phyloP scores from a whole-genome alignment of 1,140 invertebrate species.

The Mamestra configurata region DNA sequence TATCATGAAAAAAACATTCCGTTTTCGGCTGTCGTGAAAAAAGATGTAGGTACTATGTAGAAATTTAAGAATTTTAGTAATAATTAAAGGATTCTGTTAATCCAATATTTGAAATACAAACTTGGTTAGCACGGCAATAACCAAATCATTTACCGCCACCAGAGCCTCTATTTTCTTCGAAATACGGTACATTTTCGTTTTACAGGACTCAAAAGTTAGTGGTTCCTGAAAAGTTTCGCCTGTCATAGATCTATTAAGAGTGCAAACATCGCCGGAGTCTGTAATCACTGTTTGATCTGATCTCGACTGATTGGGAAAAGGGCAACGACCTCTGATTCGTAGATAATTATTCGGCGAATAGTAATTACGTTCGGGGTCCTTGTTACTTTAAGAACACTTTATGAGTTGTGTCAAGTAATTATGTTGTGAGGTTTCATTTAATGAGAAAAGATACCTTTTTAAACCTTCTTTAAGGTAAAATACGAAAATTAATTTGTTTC shows the following conservation, averaged over 20 bases:
- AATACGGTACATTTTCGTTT: not conserved
- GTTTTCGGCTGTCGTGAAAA: too few relatives aligned
- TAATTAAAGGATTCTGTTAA: conserved; percentile 35
- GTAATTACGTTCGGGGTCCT: conserved; percentile 2
- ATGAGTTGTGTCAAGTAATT: not conserved
- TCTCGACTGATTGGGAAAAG: conserved; percentile 10
- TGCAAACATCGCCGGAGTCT: conserved; percentile 27
- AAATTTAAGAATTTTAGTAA: too few relatives aligned
- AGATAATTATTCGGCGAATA: conserved; percentile 11
- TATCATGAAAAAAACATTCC: too few relatives aligned
- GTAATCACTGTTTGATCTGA: conserved; percentile 43
- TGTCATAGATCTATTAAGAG: conserved; percentile 44
- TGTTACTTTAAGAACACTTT: not conserved
- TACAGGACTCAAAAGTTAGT: not conserved
- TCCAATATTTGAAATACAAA: conserved; percentile 5
- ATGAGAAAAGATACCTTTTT: not conserved
- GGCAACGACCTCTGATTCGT: not conserved
- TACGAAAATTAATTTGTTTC: too few relatives aligned
- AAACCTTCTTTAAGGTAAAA: too few relatives aligned
- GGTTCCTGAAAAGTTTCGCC: conserved; percentile 24
- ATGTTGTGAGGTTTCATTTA: not conserved
- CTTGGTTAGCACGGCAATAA: not conserved
- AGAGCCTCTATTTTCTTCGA: not conserved
- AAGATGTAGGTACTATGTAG: too few relatives aligned
- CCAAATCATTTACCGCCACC: not conserved